These are phyloP conservation scores for Morpho helenor DNA, from an alignment of 2,888 invertebrate species.

Conservation along the genomic window DNA sequence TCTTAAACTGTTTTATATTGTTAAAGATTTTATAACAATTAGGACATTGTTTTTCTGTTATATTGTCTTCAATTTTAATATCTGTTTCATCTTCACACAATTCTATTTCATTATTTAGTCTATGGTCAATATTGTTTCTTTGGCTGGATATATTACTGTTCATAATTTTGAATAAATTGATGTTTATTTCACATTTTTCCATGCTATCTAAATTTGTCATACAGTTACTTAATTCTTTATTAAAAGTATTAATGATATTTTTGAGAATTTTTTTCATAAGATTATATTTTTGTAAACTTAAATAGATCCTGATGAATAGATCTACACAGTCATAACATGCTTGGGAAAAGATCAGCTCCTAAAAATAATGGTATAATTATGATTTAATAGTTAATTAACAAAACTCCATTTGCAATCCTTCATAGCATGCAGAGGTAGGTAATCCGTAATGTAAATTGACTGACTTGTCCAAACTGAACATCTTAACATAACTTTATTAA, in stretches of 20 bases:
- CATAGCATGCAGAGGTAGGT: too few species aligned
- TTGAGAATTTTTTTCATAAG: constrained; percentile 28
- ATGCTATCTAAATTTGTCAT: constrained; percentile 6
- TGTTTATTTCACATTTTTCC: constrained; percentile 18
- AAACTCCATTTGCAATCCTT: too few species aligned
- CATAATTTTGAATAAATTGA: constrained; percentile 8
- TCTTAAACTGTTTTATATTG: constrained; percentile 37
- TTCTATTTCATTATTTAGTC: too few species aligned
- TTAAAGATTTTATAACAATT: constrained; percentile 42
- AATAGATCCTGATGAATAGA: constrained; percentile 40
- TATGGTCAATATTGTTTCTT: too few species aligned
- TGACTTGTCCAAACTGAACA: too few species aligned
- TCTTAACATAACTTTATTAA: too few species aligned
- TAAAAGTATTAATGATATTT: constrained; percentile 28
- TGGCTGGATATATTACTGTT: not conserved
- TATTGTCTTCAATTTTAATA: constrained; percentile 23
- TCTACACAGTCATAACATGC: constrained; percentile 40
- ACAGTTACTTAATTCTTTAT: constrained; percentile 27
- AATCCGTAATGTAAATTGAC: too few species aligned
- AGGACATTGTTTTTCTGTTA: constrained; percentile 40
- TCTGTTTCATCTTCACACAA: not conserved
- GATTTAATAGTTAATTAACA: too few species aligned
- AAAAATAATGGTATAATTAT: constrained; percentile 25
- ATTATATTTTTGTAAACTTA: constrained; percentile 33
- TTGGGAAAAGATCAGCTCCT: constrained; percentile 42